Evolutionary conservation across 1,140 invertebrate species (phyloP).

Genomic region (Plodia interpunctella): DNA sequence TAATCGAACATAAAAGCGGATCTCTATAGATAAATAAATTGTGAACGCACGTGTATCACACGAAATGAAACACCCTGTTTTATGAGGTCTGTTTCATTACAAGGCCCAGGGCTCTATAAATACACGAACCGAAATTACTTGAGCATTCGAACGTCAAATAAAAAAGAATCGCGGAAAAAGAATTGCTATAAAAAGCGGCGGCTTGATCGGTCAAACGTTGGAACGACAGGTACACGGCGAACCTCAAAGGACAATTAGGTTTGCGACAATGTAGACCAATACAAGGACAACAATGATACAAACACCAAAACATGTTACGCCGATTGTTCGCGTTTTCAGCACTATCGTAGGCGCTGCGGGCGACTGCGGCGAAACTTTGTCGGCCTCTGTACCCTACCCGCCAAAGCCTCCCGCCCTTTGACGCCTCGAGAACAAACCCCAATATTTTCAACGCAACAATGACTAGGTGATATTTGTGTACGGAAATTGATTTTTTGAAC

Average conservation of each 20-base stretch:
- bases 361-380: constrained; percentile 44
- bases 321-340: constrained; percentile 64
- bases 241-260: constrained; percentile 46
- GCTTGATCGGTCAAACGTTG: constrained; percentile 5
- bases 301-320: constrained; percentile 66
- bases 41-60: background rate
- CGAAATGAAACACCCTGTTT: background rate
- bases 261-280: constrained; percentile 40
- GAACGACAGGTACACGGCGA: constrained; percentile 35
- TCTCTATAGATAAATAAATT: background rate
- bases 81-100: background rate
- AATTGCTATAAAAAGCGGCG: background rate
- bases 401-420: constrained; percentile 44
- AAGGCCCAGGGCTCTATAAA: background rate
- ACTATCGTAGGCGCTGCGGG: constrained; percentile 54
- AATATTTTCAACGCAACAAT: constrained; percentile 71
- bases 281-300: constrained; percentile 51
- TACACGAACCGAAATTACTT: background rate
- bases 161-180: constrained; percentile 3
- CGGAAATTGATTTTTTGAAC: constrained; percentile 72
- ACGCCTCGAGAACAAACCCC: constrained; percentile 40
- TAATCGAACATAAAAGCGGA: background rate
- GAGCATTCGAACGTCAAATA: constrained; percentile 2
- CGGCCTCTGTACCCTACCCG: constrained; percentile 35
- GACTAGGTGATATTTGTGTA: constrained; percentile 67